phyloP scores from a whole-genome alignment of 2,888 invertebrate genomes.

The Byasa hedistus region DNA sequence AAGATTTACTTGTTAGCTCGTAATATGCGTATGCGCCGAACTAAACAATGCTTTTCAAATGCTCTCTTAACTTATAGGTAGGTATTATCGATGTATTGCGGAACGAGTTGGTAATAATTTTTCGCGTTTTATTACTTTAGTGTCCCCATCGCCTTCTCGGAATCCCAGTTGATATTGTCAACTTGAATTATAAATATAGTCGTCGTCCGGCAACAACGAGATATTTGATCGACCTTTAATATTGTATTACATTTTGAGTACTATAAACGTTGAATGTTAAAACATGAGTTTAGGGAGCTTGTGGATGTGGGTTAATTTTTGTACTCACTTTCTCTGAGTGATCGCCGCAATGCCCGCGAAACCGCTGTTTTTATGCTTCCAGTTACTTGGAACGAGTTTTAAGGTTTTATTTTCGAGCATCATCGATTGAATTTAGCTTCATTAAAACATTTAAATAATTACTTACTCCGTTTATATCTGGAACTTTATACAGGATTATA shows the following conservation, averaged over 20 bases:
- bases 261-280: slow-evolving; percentile 15
- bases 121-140: slow-evolving; percentile 6
- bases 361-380: slow-evolving; percentile 14
- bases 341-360: slow-evolving; percentile 31
- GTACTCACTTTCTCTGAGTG: slow-evolving; percentile 24
- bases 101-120: background rate
- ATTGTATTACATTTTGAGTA: background rate
- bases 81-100: slow-evolving; percentile 2
- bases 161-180: slow-evolving; percentile 26
- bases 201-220: background rate
- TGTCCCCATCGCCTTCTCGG: slow-evolving; percentile 30
- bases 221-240: background rate
- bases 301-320: slow-evolving; percentile 1
- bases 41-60: slow-evolving; percentile 1
- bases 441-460: slow-evolving; percentile 3
- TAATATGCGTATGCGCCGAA: slow-evolving; percentile 1
- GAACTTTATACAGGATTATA: background rate
- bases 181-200: slow-evolving; percentile 24
- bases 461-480: background rate
- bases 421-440: slow-evolving; percentile 1
- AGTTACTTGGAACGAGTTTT: slow-evolving; percentile 6
- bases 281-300: slow-evolving; percentile 5
- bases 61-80: background rate
- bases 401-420: background rate
- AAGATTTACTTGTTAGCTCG: background rate